Base-by-base conservation (phyloP, 2,113 vertebrate species). In the Prochilodus magdalenae region DNA sequence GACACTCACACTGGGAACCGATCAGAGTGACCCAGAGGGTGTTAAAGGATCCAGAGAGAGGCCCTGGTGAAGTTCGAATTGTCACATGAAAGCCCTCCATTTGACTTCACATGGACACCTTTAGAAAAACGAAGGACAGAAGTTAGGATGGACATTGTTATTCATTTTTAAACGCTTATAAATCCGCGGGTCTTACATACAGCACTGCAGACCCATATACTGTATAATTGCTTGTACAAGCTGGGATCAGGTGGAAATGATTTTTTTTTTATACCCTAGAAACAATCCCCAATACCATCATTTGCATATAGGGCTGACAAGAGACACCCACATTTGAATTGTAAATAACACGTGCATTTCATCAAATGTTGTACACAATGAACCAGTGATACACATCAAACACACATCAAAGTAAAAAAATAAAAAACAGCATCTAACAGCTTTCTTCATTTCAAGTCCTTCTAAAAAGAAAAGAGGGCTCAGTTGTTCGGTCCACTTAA, bases 1-100 rank as follows among this genome's bases (percentile, higher is more conserved):
- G 81, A 30, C 86, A 92, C 82, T 90, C 90, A 1, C 86, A 86
- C 30, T 87, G 71, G 4, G 90, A 89, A 49, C 92, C 91, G 81
- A 94, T 88, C 80, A 94, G 85, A 12, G 73, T 89, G 71, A 93
- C 67, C 86, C 84, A 86, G 27, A 92, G 85, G n/a, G 8, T 81
- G 86, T 70, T 89, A 84, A 85, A 93, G 6, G 90, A 89, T 82
- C 93, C 92, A 40, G 90, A 88, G 49, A 86, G 84, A 69, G 86
- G 79, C 1, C 57, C 83, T 73, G 84, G 71, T 63, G 92, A 91
- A n/a, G 93, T 93, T 82, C 85, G 84, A 24, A 94, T 73, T 0
- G 82, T 88, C 75, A 93, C 90, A 30, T 87, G 73, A 75, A 89
- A 93, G 75, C 84, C 85, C 51, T 83, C 85, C 89, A 86, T 88